Percentiles rank a stretch among this genome's conserved stretches.
These are phyloP conservation scores for Coturnix japonica DNA, from an alignment of 2,113 vertebrate genomes.

Conservation along the genomic window DNA sequence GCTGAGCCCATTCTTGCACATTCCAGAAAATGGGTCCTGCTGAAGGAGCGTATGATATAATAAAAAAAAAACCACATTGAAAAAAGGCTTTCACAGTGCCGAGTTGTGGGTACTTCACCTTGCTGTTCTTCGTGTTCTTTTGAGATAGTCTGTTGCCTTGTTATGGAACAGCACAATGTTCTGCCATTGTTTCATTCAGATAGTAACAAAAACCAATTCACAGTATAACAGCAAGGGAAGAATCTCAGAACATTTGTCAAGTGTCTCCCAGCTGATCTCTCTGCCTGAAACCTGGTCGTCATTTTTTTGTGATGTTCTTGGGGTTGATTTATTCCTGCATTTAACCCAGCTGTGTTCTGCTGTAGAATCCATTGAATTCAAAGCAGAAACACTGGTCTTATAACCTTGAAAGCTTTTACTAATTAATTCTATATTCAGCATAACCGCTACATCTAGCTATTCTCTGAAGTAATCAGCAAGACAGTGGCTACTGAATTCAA, in stretches of 20 bases:
- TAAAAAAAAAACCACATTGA: background rate
- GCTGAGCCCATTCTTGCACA: background rate
- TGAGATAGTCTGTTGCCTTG: background rate
- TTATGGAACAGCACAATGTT: background rate
- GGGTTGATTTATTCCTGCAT: background rate
- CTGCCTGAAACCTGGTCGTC: background rate
- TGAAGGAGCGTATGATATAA: background rate
- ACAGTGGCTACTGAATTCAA: slow-evolving; percentile 9
- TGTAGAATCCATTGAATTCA: slow-evolving; percentile 9
- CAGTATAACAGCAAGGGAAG: background rate
- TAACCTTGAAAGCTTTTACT: slow-evolving; percentile 36
- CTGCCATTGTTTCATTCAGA: background rate
- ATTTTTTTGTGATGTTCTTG: background rate
- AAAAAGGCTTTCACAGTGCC: background rate
- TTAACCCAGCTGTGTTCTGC: background rate
- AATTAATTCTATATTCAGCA: slow-evolving; percentile 49
- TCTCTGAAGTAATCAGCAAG: background rate
- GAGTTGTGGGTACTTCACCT: background rate
- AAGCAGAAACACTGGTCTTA: background rate
- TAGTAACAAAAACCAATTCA: background rate
- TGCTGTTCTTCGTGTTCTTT: background rate
- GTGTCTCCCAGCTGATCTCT: background rate
- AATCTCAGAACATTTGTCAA: background rate
- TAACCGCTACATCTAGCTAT: background rate
- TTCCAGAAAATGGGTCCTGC: rapidly evolving